A percentile compares a stretch with the other conserved stretches of the same genome.
Conservation (phyloP, 2,113 vertebrate species). For the Actenoides hombroni region DNA sequence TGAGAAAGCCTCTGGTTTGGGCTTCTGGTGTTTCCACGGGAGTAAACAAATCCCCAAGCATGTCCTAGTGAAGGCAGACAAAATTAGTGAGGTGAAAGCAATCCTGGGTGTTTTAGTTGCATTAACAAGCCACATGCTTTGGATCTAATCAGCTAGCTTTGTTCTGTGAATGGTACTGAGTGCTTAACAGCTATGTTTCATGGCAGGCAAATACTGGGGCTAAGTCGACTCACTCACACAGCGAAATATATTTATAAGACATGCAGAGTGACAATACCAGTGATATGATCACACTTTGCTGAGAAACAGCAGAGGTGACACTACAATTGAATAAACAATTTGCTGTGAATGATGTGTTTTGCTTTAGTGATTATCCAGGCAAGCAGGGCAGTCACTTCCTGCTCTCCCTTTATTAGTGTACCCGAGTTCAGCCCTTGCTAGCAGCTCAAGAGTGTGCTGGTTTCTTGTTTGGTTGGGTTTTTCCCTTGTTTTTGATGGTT, state of each 20-base stretch:
- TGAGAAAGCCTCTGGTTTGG: slow-evolving; percentile 95
- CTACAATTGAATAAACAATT: neutral
- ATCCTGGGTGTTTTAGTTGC: neutral
- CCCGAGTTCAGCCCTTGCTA: neutral
- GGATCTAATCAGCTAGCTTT: neutral
- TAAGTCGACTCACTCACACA: neutral
- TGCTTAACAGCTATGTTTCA: neutral
- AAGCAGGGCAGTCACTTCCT: neutral
- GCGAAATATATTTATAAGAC: neutral
- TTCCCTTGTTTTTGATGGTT: too few species aligned
- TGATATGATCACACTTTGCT: neutral
- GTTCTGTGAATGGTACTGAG: neutral
- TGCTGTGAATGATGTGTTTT: neutral
- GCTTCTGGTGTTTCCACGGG: slow-evolving; percentile 96
- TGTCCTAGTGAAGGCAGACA: slow-evolving; percentile 81
- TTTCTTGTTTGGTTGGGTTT: neutral
- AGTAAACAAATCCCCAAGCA: slow-evolving; percentile 96
- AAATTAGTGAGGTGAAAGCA: neutral
- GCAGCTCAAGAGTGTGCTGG: neutral
- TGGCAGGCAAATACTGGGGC: neutral
- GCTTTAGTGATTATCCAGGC: neutral
- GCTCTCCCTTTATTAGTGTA: neutral
- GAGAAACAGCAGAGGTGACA: neutral
- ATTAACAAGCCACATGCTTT: neutral
- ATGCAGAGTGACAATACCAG: neutral